These are phyloP conservation scores for Prionchulus punctatus DNA, from an alignment of 2,888 invertebrate species.

Conservation along the genomic window DNA sequence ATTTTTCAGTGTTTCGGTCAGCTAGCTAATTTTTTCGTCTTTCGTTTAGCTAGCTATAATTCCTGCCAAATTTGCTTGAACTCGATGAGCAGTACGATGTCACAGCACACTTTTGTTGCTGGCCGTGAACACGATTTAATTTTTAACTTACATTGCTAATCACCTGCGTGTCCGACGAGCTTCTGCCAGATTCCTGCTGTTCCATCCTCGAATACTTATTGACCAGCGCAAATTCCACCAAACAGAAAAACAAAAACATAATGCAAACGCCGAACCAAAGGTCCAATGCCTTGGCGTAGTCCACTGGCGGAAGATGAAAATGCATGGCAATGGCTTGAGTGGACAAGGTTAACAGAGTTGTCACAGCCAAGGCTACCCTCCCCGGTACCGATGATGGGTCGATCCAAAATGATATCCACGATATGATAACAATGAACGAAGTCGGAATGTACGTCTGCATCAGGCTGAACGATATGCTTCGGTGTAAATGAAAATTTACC, in stretches of 20 bases:
- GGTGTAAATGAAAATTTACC: constrained; percentile 2
- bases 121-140: too few relatives aligned
- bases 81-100: too few relatives aligned
- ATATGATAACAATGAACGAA: background rate
- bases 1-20: too few relatives aligned
- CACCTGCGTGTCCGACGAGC: background rate
- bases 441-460: background rate
- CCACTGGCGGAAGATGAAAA: background rate
- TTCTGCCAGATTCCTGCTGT: background rate
- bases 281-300: constrained; percentile 5
- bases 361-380: constrained; percentile 4
- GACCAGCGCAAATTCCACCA: constrained; percentile 1
- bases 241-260: background rate
- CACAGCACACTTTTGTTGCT: too few relatives aligned
- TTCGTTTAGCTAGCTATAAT: too few relatives aligned
- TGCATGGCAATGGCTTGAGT: background rate
- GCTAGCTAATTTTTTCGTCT: too few relatives aligned
- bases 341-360: background rate
- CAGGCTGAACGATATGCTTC: background rate
- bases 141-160: too few relatives aligned
- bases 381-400: constrained; percentile 7
- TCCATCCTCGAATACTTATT: too few relatives aligned
- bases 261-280: background rate
- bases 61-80: too few relatives aligned
- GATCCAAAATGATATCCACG: constrained; percentile 8